These are phyloP conservation scores for Epinephelus fuscoguttatus DNA, from an alignment of 2,113 vertebrate genomes.

Conservation along the genomic window DNA sequence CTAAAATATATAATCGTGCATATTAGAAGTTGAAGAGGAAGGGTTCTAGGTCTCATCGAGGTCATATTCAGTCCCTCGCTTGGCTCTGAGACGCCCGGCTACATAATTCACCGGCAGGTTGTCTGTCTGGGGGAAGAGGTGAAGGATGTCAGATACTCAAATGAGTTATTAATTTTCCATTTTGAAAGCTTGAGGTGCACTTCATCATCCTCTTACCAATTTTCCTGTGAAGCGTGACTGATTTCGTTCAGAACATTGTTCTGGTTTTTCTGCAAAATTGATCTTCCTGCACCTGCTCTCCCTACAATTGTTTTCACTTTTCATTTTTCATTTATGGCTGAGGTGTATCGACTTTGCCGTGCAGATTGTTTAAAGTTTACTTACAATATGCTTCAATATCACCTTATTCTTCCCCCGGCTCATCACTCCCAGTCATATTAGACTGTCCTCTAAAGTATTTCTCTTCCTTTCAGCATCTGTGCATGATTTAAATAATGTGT, in stretches of 20 bases:
- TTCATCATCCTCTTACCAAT: constrained; percentile 62
- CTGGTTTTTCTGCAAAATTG: constrained; percentile 45
- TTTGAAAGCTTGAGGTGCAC: constrained; percentile 52
- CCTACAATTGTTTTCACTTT: constrained; percentile 31
- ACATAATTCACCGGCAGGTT: constrained; percentile 53
- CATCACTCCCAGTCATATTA: background rate
- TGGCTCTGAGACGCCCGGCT: background rate
- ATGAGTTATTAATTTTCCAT: constrained; percentile 70
- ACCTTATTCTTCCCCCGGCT: background rate
- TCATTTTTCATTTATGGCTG: constrained; percentile 45
- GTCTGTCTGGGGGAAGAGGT: constrained; percentile 39
- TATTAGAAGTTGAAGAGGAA: background rate
- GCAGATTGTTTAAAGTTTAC: constrained; percentile 39
- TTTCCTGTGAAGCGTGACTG: constrained; percentile 46
- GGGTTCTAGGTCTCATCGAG: background rate
- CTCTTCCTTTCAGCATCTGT: background rate
- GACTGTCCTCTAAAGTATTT: background rate
- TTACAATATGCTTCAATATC: constrained; percentile 20
- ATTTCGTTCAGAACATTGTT: constrained; percentile 59
- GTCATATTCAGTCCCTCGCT: constrained; percentile 13
- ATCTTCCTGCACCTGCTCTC: constrained; percentile 24
- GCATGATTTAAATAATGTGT: background rate
- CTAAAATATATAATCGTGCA: background rate
- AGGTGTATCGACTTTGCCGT: constrained; percentile 31
- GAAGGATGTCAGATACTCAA: constrained; percentile 60